Percentiles rank a stretch among this genome's conserved stretches.
Conservation (phyloP, 2,888 invertebrate species). For the Dendrolimus houi region DNA sequence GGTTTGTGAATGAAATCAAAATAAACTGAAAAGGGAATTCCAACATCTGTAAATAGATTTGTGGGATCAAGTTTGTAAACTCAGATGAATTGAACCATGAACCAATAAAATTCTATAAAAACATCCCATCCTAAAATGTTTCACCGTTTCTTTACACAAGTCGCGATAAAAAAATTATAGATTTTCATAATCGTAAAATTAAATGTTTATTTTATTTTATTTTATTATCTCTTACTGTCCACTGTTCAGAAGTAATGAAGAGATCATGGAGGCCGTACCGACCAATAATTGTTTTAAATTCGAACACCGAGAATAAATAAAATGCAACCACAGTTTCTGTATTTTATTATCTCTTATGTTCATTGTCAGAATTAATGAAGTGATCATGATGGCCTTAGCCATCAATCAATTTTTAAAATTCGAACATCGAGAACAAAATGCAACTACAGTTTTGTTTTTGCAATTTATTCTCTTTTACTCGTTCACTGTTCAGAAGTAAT, state of each 20-base stretch:
- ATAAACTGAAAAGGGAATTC: too few species aligned
- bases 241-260: conserved; percentile 9
- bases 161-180: conserved; percentile 24
- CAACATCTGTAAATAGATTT: too few species aligned
- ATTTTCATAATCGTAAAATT: conserved; percentile 20
- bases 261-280: conserved; percentile 1
- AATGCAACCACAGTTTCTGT: too few species aligned
- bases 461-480: too few species aligned
- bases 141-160: conserved; percentile 12
- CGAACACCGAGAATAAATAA: neutral
- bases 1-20: too few species aligned
- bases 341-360: conserved; percentile 4
- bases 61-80: too few species aligned
- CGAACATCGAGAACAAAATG: too few species aligned
- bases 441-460: too few species aligned
- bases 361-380: conserved; percentile 4
- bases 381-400: too few species aligned
- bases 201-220: conserved; percentile 12
- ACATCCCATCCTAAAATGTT: conserved; percentile 17
- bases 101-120: conserved; percentile 3
- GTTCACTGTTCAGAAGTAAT: too few species aligned
- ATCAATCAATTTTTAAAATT: too few species aligned
- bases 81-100: too few species aligned
- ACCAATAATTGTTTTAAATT: conserved; percentile 4
- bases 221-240: conserved; percentile 7